phyloP scores from a whole-genome alignment of 2,797 vertebrate species.

The Schizopygopsis pylzovi region DNA sequence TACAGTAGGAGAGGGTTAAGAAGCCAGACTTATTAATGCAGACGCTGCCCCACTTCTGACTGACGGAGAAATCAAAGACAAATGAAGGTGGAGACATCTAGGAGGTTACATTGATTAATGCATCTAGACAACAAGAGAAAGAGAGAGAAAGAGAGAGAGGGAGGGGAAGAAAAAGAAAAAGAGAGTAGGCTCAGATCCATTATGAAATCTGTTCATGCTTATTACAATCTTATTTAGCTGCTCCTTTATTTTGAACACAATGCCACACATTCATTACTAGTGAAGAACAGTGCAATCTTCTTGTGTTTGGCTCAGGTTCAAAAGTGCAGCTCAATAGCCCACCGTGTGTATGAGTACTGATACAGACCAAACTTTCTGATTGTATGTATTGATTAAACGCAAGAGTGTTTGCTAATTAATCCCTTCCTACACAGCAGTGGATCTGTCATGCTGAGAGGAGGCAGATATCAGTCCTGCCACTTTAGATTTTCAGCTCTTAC shows the following conservation, averaged over 20 bases:
- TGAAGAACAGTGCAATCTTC: conserved; percentile 23
- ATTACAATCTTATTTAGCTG: conserved; percentile 34
- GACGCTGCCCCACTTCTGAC: conserved; percentile 54
- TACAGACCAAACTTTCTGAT: conserved; percentile 9
- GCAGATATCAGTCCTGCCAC: conserved; percentile 8
- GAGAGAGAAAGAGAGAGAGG: conserved; percentile 6
- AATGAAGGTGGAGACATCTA: conserved; percentile 60
- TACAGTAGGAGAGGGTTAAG: conserved; percentile 40
- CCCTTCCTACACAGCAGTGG: conserved; percentile 1
- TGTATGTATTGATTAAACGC: conserved; percentile 18
- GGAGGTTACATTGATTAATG: conserved; percentile 53
- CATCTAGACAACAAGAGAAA: conserved; percentile 38
- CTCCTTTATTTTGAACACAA: conserved; percentile 39
- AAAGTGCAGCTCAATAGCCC: neutral
- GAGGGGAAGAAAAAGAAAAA: neutral
- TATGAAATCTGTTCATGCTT: conserved; percentile 36
- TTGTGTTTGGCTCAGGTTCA: neutral
- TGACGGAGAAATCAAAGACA: conserved; percentile 59
- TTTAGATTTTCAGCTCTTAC: neutral
- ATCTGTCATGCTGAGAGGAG: neutral
- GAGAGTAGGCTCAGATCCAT: conserved; percentile 2
- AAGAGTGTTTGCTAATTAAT: conserved; percentile 14
- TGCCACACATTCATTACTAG: conserved; percentile 14
- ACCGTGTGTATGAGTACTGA: neutral
- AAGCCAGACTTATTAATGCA: conserved; percentile 42